Conservation (phyloP, 92 coral and sea anemone species). For the Actinernus sp. region DNA sequence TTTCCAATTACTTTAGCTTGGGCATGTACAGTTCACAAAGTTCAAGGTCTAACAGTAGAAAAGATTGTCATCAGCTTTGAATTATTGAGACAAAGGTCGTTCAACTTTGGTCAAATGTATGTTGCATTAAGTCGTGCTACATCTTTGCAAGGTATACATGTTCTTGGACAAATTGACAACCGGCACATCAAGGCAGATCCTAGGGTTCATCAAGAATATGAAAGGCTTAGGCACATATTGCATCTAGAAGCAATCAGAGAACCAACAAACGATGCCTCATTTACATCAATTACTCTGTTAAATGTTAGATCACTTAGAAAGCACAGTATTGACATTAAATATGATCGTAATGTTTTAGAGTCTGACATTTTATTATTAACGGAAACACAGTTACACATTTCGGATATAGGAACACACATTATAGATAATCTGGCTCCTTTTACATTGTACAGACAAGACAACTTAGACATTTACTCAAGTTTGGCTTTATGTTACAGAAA, state of each 20-base stretch:
- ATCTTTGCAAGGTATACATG: conserved; percentile 46
- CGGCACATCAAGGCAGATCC: conserved; percentile 57
- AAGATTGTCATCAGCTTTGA: conserved; percentile 56
- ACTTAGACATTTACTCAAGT: conserved; percentile 57
- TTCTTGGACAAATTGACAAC: conserved; percentile 49
- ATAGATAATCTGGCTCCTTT: conserved; percentile 35
- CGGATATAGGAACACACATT: conserved; percentile 21
- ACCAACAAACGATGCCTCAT: neutral
- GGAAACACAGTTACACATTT: conserved; percentile 61
- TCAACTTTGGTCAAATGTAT: conserved; percentile 67
- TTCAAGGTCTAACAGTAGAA: conserved; percentile 61
- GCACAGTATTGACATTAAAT: conserved; percentile 67
- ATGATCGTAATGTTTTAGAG: conserved; percentile 24
- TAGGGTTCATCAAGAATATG: conserved; percentile 54
- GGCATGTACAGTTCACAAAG: conserved; percentile 73
- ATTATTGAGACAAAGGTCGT: conserved; percentile 45
- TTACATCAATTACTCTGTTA: conserved; percentile 19
- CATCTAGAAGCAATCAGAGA: neutral
- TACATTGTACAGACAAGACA: conserved; percentile 35
- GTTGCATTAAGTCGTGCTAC: conserved; percentile 73
- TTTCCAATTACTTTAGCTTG: conserved; percentile 75
- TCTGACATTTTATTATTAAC: conserved; percentile 48
- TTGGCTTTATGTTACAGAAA: conserved; percentile 49
- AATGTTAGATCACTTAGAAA: conserved; percentile 50
- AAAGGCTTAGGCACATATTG: conserved; percentile 43